phyloP scores from a whole-genome alignment of 1,140 invertebrate species.

The Cydia fagiglandana region DNA sequence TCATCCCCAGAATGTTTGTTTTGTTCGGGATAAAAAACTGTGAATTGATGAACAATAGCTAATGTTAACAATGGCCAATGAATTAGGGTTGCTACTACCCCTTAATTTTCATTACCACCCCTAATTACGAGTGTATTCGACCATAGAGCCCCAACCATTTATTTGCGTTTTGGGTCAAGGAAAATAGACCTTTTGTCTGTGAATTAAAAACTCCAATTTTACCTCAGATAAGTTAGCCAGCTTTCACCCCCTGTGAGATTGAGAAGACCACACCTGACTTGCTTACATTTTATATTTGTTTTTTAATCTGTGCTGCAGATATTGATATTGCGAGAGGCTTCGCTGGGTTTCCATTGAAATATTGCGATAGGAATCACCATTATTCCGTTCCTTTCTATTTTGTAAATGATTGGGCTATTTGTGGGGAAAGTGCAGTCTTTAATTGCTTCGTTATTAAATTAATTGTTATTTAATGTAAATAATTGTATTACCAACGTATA shows the following conservation, averaged over 20 bases:
- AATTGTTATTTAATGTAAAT: background rate
- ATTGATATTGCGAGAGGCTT: conserved; percentile 68
- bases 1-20: conserved; percentile 32
- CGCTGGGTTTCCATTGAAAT: conserved; percentile 60
- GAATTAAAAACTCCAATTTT: background rate
- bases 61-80: conserved; percentile 56
- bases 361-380: conserved; percentile 44
- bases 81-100: conserved; percentile 58
- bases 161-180: background rate
- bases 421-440: background rate
- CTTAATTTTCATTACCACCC: conserved; percentile 75
- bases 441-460: conserved; percentile 1
- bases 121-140: conserved; percentile 68
- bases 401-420: conserved; percentile 40
- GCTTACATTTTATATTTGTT: conserved; percentile 56
- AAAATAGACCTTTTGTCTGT: background rate
- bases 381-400: conserved; percentile 40
- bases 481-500: background rate
- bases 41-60: conserved; percentile 67
- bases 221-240: background rate
- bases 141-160: conserved; percentile 38
- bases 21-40: conserved; percentile 58
- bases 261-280: conserved; percentile 66
- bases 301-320: conserved; percentile 59
- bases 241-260: conserved; percentile 47